Percentiles rank a stretch among this genome's conserved stretches.
Evolutionary conservation across 2,888 invertebrate species (phyloP).

Genomic region (Epiperipatus broadwayi): DNA sequence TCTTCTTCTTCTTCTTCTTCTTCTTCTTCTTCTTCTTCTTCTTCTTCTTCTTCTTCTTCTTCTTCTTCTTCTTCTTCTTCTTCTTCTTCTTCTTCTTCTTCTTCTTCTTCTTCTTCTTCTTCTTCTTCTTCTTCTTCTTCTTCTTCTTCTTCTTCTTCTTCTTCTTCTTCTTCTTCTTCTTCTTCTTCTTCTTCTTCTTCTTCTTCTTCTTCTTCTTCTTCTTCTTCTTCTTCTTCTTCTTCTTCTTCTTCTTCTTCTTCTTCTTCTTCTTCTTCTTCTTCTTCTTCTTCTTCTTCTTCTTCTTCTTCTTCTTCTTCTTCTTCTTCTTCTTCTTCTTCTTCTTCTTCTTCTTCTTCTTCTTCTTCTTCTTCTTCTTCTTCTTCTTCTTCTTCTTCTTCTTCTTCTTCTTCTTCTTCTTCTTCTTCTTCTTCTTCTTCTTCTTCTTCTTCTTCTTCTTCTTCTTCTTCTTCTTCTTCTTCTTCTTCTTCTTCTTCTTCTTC

Average conservation of each 20-base stretch:
- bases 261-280: slow-evolving; percentile 1
- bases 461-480: neutral
- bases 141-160: slow-evolving; percentile 3
- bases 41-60: slow-evolving; percentile 3
- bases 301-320: slow-evolving; percentile 1
- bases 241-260: slow-evolving; percentile 3
- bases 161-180: slow-evolving; percentile 3
- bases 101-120: too few relatives aligned
- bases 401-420: slow-evolving; percentile 3
- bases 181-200: slow-evolving; percentile 3
- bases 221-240: slow-evolving; percentile 3
- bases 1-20: slow-evolving; percentile 3
- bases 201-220: neutral
- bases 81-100: neutral
- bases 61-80: too few relatives aligned
- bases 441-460: slow-evolving; percentile 3
- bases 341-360: too few relatives aligned
- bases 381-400: slow-evolving; percentile 3
- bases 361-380: neutral
- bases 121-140: neutral
- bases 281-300: neutral
- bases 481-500: slow-evolving; percentile 1
- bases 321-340: slow-evolving; percentile 3
- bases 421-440: slow-evolving; percentile 1
- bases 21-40: slow-evolving; percentile 3